A percentile compares a stretch with the other conserved stretches of the same genome.
Conservation (phyloP, 2,113 vertebrate species). For the Lucifuga dentata region DNA sequence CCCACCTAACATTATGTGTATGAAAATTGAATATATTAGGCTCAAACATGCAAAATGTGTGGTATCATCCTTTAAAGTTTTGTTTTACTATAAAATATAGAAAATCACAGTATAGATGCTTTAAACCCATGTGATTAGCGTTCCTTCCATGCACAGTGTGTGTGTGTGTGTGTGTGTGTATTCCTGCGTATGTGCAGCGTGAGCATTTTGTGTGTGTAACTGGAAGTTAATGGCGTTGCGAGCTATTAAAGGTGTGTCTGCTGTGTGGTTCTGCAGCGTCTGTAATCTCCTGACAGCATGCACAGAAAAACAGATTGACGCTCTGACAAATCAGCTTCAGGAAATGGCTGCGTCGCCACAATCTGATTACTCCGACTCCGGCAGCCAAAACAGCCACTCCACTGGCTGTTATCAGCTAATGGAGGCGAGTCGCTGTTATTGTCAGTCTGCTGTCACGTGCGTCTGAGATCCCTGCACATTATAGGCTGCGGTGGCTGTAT, state of each 20-base stretch:
- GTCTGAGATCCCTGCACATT: constrained; percentile 59
- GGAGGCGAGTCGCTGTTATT: constrained; percentile 67
- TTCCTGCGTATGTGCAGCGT: constrained; percentile 12
- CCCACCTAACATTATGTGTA: no score
- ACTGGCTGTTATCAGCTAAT: constrained; percentile 77
- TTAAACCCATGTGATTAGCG: no score
- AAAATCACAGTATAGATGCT: no score
- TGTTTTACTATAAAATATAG: no score
- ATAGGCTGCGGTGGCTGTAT: constrained; percentile 52
- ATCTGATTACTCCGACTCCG: constrained; percentile 68
- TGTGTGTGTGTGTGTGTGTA: constrained; percentile 27
- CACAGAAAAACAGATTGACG: constrained; percentile 51
- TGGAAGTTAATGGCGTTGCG: constrained; percentile 50
- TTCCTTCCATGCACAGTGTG: no score
- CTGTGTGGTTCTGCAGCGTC: constrained; percentile 53
- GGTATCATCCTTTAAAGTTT: no score
- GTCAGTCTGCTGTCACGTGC: constrained; percentile 64
- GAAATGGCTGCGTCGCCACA: constrained; percentile 58
- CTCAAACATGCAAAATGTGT: no score
- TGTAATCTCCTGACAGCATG: constrained; percentile 52
- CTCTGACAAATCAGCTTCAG: constrained; percentile 58
- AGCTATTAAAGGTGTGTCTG: constrained; percentile 60
- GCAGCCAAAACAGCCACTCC: constrained; percentile 48
- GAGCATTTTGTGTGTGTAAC: constrained; percentile 54
- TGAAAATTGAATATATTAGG: no score